Evolutionary conservation across 2,888 invertebrate species (phyloP).

Genomic region (Proisotoma minuta): DNA sequence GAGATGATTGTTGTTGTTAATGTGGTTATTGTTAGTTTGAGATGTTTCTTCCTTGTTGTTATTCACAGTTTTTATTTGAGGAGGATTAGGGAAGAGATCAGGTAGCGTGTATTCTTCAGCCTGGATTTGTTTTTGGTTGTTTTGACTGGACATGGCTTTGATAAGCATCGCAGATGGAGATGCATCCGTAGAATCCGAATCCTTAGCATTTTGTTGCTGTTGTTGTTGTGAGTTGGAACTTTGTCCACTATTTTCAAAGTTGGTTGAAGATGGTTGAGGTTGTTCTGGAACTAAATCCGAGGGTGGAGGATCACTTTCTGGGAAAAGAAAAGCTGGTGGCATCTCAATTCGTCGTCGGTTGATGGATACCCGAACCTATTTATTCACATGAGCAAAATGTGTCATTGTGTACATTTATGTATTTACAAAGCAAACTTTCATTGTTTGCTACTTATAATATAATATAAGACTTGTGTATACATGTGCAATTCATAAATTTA

Average conservation of each 20-base stretch:
- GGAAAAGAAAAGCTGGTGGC: slow-evolving; percentile 75
- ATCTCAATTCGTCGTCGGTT: slow-evolving; percentile 72
- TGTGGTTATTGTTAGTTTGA: slow-evolving; percentile 21
- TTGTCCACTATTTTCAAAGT: slow-evolving; percentile 21
- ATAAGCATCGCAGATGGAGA: slow-evolving; percentile 30
- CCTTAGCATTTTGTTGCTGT: slow-evolving; percentile 19
- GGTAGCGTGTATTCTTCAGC: slow-evolving; percentile 46
- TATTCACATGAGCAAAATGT: background rate
- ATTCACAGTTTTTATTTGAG: background rate
- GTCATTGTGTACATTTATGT: background rate
- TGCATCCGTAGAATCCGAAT: slow-evolving; percentile 34
- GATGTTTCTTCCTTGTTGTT: background rate
- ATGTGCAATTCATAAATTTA: no score
- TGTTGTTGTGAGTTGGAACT: slow-evolving; percentile 11
- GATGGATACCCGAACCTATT: slow-evolving; percentile 63
- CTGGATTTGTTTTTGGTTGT: slow-evolving; percentile 20
- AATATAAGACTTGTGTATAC: background rate
- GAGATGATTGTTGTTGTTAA: background rate
- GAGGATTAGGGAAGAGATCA: slow-evolving; percentile 42
- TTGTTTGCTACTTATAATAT: background rate
- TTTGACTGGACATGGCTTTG: background rate
- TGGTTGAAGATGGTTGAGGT: slow-evolving; percentile 23
- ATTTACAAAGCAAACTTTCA: background rate
- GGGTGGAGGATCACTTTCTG: slow-evolving; percentile 65
- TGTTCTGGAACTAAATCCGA: slow-evolving; percentile 55